Base-by-base conservation (phyloP, 92 coral and sea anemone genomes). In the Zoanthus sansibaricus region DNA sequence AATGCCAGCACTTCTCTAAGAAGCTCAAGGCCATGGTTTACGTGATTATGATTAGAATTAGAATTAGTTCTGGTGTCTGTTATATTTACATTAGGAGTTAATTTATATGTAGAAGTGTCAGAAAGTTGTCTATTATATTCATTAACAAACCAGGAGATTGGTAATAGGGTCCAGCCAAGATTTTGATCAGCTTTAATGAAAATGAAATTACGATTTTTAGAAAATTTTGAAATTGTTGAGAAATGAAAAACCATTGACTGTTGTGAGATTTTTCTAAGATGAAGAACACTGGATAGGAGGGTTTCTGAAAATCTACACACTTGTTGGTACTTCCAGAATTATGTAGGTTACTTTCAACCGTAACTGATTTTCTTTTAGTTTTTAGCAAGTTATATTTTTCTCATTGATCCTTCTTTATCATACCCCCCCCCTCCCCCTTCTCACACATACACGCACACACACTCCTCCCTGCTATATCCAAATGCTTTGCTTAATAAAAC, bases 11-110 rank as follows among this genome's bases (percentile, higher is more conserved):
- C 90, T 90, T 90, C 92, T 86, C 64, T 87, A 42, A 78, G 72
- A 71, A 90, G 75, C 61, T 90, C 92, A 68, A 90, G 74, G 76
- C 87, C 92, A 82, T 87, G 90, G 72, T 90, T 90, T 72, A 90
- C 30, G 76, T 90, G 75, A 79, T 54, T 61, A 86, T 58, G 66
- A 58, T 58, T 58, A 58, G 21, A 82, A 61, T 62, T 68, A 46
- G 44, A 80, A 62, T 8, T 17, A 47, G 44, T 54, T 21, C 71
- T 14, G 51, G 32, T 37, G 11, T 48, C n/a, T 4, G 46, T 18
- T 15, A 51, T 79, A 32, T 56, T 20, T 59, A 46, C 20, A 47
- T 18, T n/a, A 48, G 31, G 51, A 30, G 18, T 46, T 18, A 70
- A 70, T 70, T 70, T 30, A 30, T 70, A 70, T 12, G 75, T 70